phyloP scores from a whole-genome alignment of 2,113 vertebrate genomes.

The Vulpes ferrilata region DNA sequence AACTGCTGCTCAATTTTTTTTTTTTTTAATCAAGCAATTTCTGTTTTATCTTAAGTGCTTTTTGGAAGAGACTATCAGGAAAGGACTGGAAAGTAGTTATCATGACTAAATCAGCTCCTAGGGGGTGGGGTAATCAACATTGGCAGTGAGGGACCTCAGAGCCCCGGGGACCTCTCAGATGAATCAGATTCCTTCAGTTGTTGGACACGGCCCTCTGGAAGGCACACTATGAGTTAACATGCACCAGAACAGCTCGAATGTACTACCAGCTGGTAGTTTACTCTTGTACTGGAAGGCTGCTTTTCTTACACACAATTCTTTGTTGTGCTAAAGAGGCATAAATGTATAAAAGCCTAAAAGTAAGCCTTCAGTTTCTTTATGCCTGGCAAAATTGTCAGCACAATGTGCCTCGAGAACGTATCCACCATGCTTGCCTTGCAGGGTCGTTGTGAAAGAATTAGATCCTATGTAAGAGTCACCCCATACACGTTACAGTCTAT shows the following conservation, averaged over 20 bases:
- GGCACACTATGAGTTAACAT: neutral
- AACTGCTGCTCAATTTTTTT: slow-evolving; percentile 32
- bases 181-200: neutral
- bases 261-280: slow-evolving; percentile 48
- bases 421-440: neutral
- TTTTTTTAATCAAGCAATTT: slow-evolving; percentile 58
- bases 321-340: slow-evolving; percentile 66
- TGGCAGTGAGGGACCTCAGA: neutral
- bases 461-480: neutral
- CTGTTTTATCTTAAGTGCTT: slow-evolving; percentile 57
- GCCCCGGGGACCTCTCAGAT: neutral
- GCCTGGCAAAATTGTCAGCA: slow-evolving; percentile 27
- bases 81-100: slow-evolving; percentile 57
- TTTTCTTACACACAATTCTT: slow-evolving; percentile 66
- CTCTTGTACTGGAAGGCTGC: slow-evolving; percentile 51
- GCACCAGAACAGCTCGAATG: neutral
- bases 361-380: slow-evolving; percentile 56
- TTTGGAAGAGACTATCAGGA: slow-evolving; percentile 60
- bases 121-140: neutral
- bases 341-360: slow-evolving; percentile 59
- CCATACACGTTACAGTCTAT: neutral
- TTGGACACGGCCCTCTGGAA: neutral
- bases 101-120: slow-evolving; percentile 21
- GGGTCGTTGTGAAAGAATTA: neutral
- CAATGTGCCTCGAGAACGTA: neutral